A percentile compares a stretch with the other conserved stretches of the same genome.
Conservation (phyloP, 1,140 invertebrate genomes). For the Pogonus chalceus region DNA sequence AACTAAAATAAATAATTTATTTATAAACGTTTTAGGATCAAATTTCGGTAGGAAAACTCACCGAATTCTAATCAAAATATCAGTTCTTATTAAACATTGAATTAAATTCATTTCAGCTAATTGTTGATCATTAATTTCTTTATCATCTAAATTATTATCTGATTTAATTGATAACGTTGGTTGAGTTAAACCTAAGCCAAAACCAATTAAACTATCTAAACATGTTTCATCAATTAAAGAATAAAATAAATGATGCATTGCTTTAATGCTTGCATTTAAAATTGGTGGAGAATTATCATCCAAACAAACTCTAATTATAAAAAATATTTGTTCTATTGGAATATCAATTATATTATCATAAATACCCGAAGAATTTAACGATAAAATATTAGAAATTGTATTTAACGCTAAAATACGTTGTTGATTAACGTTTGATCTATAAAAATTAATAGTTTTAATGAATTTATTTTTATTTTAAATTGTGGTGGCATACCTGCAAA, state of each 20-base stretch:
- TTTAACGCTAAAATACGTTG: constrained; percentile 71
- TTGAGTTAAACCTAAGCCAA: constrained; percentile 50
- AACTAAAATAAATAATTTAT: constrained; percentile 38
- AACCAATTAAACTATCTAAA: constrained; percentile 58
- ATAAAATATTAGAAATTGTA: constrained; percentile 67
- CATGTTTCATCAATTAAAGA: constrained; percentile 67
- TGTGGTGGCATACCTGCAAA: constrained; percentile 35
- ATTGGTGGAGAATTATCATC: constrained; percentile 71
- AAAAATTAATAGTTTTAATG: neutral
- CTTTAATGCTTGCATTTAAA: constrained; percentile 60
- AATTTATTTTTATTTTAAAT: constrained; percentile 8
- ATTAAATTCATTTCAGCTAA: constrained; percentile 67
- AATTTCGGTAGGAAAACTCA: constrained; percentile 29
- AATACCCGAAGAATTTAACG: constrained; percentile 57
- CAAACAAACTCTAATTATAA: constrained; percentile 71
- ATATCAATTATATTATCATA: constrained; percentile 58
- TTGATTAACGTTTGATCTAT: constrained; percentile 55
- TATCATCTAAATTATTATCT: constrained; percentile 42
- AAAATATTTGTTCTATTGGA: constrained; percentile 59
- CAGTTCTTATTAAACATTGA: constrained; percentile 61
- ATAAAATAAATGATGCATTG: constrained; percentile 60
- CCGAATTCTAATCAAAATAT: constrained; percentile 60
- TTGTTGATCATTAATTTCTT: constrained; percentile 73
- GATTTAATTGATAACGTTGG: constrained; percentile 47
- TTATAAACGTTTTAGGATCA: constrained; percentile 4